A percentile compares a stretch with the other conserved stretches of the same genome.
These are phyloP conservation scores for Philereme transversata DNA, from an alignment of 2,888 invertebrate species.

Conservation along the genomic window DNA sequence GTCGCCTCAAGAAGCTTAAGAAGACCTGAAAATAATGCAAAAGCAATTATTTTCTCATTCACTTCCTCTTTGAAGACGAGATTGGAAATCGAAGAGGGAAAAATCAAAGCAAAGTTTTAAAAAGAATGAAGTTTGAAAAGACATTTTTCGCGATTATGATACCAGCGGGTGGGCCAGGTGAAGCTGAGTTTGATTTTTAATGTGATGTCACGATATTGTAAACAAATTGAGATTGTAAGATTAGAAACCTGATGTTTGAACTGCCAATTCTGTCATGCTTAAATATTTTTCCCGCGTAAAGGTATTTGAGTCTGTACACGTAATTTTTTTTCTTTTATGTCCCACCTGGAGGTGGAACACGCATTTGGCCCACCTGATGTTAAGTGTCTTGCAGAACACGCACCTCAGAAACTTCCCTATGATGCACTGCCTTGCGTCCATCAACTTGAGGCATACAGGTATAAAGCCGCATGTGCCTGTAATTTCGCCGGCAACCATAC, in stretches of 20 bases:
- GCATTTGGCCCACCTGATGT: too few species aligned
- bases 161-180: conserved; percentile 68
- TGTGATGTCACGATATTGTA: conserved; percentile 10
- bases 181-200: conserved; percentile 22
- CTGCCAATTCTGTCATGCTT: conserved; percentile 1
- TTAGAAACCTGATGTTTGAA: conserved; percentile 17
- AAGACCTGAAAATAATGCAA: conserved; percentile 68
- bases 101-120: conserved; percentile 69
- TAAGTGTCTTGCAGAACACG: too few species aligned
- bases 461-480: too few species aligned
- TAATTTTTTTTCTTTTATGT: too few species aligned
- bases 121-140: conserved; percentile 59
- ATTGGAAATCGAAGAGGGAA: conserved; percentile 66
- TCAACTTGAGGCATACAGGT: too few species aligned
- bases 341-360: too few species aligned
- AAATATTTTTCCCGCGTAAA: too few species aligned
- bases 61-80: conserved; percentile 57
- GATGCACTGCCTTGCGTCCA: too few species aligned
- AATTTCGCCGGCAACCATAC: too few species aligned
- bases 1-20: conserved; percentile 40
- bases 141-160: conserved; percentile 70
- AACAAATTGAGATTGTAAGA: conserved; percentile 9
- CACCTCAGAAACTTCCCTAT: too few species aligned
- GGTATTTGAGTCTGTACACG: too few species aligned
- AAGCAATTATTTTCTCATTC: conserved; percentile 76